These are phyloP conservation scores for Vombatus ursinus DNA, from an alignment of 2,113 vertebrate species.

Conservation along the genomic window DNA sequence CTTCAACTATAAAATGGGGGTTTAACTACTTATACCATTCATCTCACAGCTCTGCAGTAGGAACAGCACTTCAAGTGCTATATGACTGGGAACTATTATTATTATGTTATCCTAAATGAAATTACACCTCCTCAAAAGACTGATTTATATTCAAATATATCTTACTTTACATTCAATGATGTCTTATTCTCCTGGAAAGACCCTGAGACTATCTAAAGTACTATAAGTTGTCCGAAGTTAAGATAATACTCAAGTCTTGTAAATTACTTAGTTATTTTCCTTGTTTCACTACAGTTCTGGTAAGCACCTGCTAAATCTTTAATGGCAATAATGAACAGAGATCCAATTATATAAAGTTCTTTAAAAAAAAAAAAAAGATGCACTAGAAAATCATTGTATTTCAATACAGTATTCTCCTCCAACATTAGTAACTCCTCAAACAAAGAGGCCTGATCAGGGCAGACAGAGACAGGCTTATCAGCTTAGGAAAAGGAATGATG, in stretches of 20 bases:
- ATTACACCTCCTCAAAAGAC: not conserved
- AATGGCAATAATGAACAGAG: not conserved
- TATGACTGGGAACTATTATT: not conserved
- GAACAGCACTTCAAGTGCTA: not conserved
- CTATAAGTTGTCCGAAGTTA: not conserved
- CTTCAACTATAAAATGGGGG: not conserved
- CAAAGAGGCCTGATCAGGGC: slow-evolving; percentile 83
- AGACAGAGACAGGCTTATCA: slow-evolving; percentile 86
- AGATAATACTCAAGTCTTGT: slow-evolving; percentile 34
- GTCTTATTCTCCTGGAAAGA: not conserved
- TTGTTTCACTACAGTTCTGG: slow-evolving; percentile 18
- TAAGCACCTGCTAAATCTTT: slow-evolving; percentile 39
- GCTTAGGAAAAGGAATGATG: slow-evolving; percentile 85
- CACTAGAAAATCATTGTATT: slow-evolving; percentile 16
- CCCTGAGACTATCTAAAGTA: not conserved
- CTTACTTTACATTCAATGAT: not conserved
- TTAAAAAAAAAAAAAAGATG: slow-evolving; percentile 40
- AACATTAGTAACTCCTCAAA: slow-evolving; percentile 83
- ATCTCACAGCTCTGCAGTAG: not conserved
- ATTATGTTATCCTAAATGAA: not conserved
- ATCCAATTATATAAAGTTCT: slow-evolving; percentile 14
- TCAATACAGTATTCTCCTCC: slow-evolving; percentile 75
- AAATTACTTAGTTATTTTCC: not conserved
- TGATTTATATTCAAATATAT: not conserved
- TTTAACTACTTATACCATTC: not conserved